A percentile compares a stretch with the other conserved stretches of the same genome.
These are phyloP conservation scores for Paramuricea clavata DNA, from an alignment of 92 coral and sea anemone genomes.

Conservation along the genomic window DNA sequence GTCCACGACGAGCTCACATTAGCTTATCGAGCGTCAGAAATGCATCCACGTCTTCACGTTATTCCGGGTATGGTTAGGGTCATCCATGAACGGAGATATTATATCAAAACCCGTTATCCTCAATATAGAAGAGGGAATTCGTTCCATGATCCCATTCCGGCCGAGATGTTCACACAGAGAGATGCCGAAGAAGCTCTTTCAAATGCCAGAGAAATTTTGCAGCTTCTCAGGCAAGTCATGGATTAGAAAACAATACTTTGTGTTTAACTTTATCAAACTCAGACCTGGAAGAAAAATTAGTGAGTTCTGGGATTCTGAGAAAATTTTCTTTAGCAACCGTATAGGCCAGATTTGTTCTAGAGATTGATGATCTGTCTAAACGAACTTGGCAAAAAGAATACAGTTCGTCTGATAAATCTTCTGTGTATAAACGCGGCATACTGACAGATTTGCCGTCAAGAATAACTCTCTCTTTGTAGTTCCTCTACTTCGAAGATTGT, in stretches of 20 bases:
- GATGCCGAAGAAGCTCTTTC: constrained; percentile 23
- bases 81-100: not conserved
- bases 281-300: too few relatives aligned
- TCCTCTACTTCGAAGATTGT: too few relatives aligned
- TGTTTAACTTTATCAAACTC: not conserved
- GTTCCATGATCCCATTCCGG: not conserved
- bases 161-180: not conserved
- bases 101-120: constrained; percentile 38
- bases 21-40: constrained; percentile 33
- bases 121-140: not conserved
- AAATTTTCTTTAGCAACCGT: too few relatives aligned
- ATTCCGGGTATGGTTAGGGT: not conserved
- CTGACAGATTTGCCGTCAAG: too few relatives aligned
- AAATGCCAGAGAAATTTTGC: constrained; percentile 13
- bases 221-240: constrained; percentile 14
- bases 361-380: too few relatives aligned
- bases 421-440: too few relatives aligned
- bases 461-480: too few relatives aligned
- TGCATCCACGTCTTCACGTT: not conserved
- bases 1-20: constrained; percentile 2
- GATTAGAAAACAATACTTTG: not conserved
- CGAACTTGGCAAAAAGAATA: too few relatives aligned
- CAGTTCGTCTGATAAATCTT: too few relatives aligned
- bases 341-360: too few relatives aligned
- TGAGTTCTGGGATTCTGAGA: too few relatives aligned